These are phyloP conservation scores for Linepithema humile DNA, from an alignment of 1,140 invertebrate species.

Conservation along the genomic window DNA sequence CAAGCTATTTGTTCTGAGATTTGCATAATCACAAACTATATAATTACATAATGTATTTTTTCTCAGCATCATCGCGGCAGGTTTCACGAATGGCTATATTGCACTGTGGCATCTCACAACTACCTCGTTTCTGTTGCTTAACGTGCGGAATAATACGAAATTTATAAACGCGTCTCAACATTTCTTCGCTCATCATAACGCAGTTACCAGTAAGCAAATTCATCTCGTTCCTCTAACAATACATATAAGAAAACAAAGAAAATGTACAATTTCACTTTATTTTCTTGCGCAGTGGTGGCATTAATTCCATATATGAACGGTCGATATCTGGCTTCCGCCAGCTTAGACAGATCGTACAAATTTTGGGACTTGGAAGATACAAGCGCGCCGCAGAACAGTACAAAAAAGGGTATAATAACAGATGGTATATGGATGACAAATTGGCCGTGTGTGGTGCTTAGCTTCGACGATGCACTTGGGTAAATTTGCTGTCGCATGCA, in stretches of 20 bases:
- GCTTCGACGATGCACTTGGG: constrained; percentile 81
- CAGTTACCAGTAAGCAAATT: constrained; percentile 78
- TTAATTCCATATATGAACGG: constrained; percentile 79
- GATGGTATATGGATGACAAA: constrained; percentile 81
- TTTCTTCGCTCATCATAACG: constrained; percentile 82
- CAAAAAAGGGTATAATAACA: constrained; percentile 77
- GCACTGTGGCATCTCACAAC: constrained; percentile 86
- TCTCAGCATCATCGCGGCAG: constrained; percentile 86
- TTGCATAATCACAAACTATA: no score
- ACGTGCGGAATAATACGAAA: constrained; percentile 76
- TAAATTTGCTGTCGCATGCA: constrained; percentile 58
- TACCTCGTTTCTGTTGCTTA: constrained; percentile 84
- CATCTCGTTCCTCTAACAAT: background rate
- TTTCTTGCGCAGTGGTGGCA: constrained; percentile 73
- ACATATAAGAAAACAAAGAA: background rate
- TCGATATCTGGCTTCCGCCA: constrained; percentile 80
- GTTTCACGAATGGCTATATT: constrained; percentile 87
- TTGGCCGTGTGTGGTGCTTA: constrained; percentile 79
- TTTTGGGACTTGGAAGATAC: constrained; percentile 84
- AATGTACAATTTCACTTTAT: constrained; percentile 15
- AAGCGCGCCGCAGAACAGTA: constrained; percentile 68
- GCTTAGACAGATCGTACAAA: constrained; percentile 83
- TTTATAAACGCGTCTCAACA: constrained; percentile 80
- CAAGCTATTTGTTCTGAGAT: background rate
- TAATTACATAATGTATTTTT: background rate